Conservation (phyloP, 2,797 vertebrate species). For the Rhabdomys pumilio region DNA sequence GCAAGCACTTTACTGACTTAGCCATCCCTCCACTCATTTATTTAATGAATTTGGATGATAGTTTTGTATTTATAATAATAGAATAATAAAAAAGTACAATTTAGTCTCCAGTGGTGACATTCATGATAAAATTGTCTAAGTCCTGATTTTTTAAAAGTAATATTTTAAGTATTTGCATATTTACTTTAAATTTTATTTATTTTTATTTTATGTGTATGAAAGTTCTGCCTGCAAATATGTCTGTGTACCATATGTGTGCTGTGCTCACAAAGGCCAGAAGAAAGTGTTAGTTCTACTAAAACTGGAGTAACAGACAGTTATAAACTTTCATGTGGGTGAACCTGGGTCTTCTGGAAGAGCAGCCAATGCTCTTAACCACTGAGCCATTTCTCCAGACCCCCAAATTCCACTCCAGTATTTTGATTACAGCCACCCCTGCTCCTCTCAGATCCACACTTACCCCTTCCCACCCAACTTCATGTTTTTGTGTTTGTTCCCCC, state of each 20-base stretch:
- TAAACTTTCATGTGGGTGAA: neutral
- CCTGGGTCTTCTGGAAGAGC: neutral
- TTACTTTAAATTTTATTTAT: too few relatives aligned
- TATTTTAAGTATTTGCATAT: neutral
- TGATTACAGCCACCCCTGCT: neutral
- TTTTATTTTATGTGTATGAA: neutral
- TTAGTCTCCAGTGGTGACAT: neutral
- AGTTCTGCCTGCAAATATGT: neutral
- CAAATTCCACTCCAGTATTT: neutral
- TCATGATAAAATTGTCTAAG: neutral
- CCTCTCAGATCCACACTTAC: neutral
- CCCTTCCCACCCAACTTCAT: neutral
- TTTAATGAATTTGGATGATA: too few relatives aligned
- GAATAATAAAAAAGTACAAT: neutral
- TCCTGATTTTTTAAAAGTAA: neutral
- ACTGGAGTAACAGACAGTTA: neutral
- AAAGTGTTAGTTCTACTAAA: neutral
- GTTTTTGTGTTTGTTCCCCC: neutral
- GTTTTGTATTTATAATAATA: neutral
- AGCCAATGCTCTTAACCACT: neutral
- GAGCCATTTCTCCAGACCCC: neutral
- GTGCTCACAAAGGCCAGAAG: neutral
- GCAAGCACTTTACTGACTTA: neutral
- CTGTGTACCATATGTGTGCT: neutral
- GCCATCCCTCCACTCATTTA: neutral